Evolutionary conservation across 1,140 invertebrate species (phyloP), one percentile per base, ranked within the genome.

Genomic region (Whitmania pigra): DNA sequence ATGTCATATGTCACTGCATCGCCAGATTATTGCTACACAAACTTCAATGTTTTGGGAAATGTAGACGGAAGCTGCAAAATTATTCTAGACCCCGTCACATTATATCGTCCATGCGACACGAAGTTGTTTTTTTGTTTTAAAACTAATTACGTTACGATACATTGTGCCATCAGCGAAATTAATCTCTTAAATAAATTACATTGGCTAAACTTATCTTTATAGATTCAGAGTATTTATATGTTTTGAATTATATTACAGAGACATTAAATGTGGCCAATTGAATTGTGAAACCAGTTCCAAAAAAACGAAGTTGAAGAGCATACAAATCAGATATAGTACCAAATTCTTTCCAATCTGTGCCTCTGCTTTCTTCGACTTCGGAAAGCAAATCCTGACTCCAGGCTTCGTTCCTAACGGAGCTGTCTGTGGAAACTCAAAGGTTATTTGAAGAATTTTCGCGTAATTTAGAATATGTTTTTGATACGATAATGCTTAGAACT

Each of bases 361-460:
- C 18, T 63, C 18, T 31, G 57, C 20, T 31, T 15, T 63, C 3
- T 63, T 63, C 57, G 29, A 63, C 57, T 63, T 63, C 22, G 57
- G 57, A 63, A 63, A 22, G 29, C 57, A 63, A 63, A n/a, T 63
- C 29, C 13, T 31, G 57, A 63, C 5, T 63, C 57, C 57, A 11
- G 57, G 57, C 11, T 63, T 25, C 29, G 57, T 63, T 63, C 57
- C 57, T 25, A n/a, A 63, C 29, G 57, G 57, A 18, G 57, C 57
- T 2, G 22, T 31, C 18, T 63, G 57, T 17, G 57, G 57, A 63
- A 63, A 17, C 20, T 25, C 22, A 4, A 63, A 63, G 57, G 57
- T 63, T 25, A 63, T 63, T n/a, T 63, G 43, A 49, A 49, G 11
- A 15, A 49, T 49, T 49, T 11, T 49, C n/a, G n/a, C n/a, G n/a